These are phyloP conservation scores for Bacillus rossius DNA, from an alignment of 1,140 invertebrate species.

Conservation along the genomic window DNA sequence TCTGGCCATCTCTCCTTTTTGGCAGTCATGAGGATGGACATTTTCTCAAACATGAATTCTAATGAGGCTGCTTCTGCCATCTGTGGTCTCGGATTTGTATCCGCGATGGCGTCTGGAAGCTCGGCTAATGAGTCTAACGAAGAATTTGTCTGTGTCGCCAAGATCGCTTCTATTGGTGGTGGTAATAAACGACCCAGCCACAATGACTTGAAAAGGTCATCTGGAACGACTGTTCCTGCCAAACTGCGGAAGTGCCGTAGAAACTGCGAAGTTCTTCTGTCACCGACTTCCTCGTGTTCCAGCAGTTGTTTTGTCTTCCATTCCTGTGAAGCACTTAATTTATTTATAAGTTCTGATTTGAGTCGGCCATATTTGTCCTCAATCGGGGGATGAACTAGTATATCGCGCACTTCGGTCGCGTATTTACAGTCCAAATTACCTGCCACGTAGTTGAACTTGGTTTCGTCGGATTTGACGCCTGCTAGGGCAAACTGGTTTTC, in stretches of 20 bases:
- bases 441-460: conserved; percentile 24
- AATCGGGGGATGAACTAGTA: background rate
- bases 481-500: conserved; percentile 20
- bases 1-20: background rate
- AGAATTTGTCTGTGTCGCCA: conserved; percentile 11
- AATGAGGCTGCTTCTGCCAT: no score
- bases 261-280: no score
- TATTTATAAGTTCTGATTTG: no score
- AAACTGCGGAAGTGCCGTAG: no score
- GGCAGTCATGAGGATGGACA: conserved; percentile 12
- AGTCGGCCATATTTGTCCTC: no score
- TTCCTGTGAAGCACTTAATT: no score
- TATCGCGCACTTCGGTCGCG: background rate
- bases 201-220: no score
- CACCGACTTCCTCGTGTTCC: conserved; percentile 12
- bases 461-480: conserved; percentile 23
- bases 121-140: conserved; percentile 27
- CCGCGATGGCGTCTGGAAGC: conserved; percentile 41
- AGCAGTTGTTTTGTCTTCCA: background rate
- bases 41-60: background rate
- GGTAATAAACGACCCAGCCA: conserved; percentile 13
- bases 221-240: no score
- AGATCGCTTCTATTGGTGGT: conserved; percentile 11
- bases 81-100: conserved; percentile 15
- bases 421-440: conserved; percentile 4